Evolutionary conservation across 1,140 invertebrate genomes (phyloP), one percentile per base, ranked within the genome.

Genomic region (Kradibia gibbosae): DNA sequence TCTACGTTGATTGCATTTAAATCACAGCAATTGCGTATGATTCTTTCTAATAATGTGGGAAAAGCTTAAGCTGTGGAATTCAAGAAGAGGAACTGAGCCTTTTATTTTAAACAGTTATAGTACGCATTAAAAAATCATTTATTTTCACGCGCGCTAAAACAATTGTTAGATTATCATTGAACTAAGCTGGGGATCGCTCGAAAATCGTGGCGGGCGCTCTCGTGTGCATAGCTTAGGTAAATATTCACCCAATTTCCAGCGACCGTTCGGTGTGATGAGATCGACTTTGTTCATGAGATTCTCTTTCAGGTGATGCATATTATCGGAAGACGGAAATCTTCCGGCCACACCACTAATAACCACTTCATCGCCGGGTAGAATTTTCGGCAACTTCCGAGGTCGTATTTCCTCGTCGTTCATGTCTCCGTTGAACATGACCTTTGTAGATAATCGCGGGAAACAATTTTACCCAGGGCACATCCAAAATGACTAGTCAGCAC

Each of bases 311-410:
- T 97, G 94, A 28, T 93, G 88, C 31, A 98, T 92, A 88, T 95
- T 96, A 42, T 95, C 93, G 0, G 95, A 96, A 84, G 97, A 94
- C 0, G 98, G 97, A 90, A 97, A 97, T 86, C 94, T 93, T n/a
- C 97, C 97, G 1, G 97, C 94, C 15, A 98, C 93, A 39, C 96
- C 96, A 78, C 92, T 92, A 84, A 98, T 96, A 42, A 97, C 95
- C 72, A 98, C 93, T 85, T 97, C 96, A 81, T 97, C 96, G 1
- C 93, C 95, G 11, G 92, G 90, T 0, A 96, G 45, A 31, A 76
- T 17, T 45, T 62, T 31, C 36, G 34, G 31, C 34, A 67, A 28
- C 22, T 67, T 39, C 36, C 62, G 62, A 39, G 62, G 62, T 3
- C 62, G 62, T 39, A 67, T 39, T 22, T 39, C 62, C 62, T 36